These are phyloP conservation scores for Crotophaga sulcirostris DNA, from an alignment of 2,113 vertebrate genomes.

Conservation along the genomic window DNA sequence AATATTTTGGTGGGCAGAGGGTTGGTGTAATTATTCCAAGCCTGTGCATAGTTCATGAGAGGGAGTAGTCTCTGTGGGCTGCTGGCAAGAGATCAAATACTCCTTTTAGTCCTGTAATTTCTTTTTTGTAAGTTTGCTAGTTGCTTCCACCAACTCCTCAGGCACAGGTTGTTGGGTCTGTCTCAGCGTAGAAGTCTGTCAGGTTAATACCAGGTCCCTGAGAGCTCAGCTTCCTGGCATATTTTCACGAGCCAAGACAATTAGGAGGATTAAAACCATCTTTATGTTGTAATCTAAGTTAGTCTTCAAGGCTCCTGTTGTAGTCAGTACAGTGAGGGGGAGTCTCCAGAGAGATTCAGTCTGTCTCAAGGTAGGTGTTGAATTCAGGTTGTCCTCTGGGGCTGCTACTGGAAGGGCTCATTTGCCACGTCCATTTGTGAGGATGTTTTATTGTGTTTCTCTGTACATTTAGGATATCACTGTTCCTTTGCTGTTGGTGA, in stretches of 20 bases:
- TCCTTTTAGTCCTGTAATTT: not conserved
- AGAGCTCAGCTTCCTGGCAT: not conserved
- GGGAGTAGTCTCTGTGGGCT: not conserved
- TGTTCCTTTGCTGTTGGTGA: not conserved
- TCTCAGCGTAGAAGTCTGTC: accelerated
- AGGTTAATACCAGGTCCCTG: not conserved
- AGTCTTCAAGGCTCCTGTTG: not conserved
- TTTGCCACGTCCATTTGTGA: not conserved
- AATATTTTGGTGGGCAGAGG: not conserved
- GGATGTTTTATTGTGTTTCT: not conserved
- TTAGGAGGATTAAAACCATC: not conserved
- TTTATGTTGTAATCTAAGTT: not conserved
- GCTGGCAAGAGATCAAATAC: not conserved
- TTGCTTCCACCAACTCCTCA: not conserved
- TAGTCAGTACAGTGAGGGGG: not conserved
- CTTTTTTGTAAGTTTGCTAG: not conserved
- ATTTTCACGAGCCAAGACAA: not conserved
- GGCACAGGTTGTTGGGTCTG: not conserved
- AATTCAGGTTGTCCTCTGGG: not conserved
- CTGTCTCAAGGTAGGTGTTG: not conserved
- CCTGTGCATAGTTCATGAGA: accelerated
- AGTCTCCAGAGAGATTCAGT: not conserved
- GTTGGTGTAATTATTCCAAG: not conserved
- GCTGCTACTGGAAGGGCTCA: accelerated
- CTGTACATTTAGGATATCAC: not conserved